phyloP scores from a whole-genome alignment of 2,797 vertebrate genomes.

The Todus mexicanus region DNA sequence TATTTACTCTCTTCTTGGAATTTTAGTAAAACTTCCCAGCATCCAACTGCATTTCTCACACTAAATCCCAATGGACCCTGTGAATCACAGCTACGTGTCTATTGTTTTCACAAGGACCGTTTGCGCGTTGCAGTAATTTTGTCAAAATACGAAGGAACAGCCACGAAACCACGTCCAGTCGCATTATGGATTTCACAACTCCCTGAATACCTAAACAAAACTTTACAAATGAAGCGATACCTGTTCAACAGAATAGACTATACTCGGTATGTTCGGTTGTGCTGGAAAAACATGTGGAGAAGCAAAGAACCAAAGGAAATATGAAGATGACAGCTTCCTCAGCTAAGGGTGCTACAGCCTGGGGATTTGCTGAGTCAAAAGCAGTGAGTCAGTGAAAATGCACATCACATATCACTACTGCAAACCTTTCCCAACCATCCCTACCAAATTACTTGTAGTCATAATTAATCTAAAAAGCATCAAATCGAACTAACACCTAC shows the following conservation, averaged over 20 bases:
- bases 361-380: neutral
- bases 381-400: neutral
- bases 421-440: slow-evolving; percentile 27
- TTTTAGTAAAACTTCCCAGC: neutral
- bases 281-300: neutral
- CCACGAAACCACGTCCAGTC: neutral
- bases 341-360: neutral
- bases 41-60: neutral
- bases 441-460: slow-evolving; percentile 48
- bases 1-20: neutral
- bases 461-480: slow-evolving; percentile 69
- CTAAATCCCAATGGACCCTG: neutral
- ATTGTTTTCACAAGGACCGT: neutral
- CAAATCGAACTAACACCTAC: slow-evolving; percentile 66
- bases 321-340: neutral
- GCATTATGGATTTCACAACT: neutral
- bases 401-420: slow-evolving; percentile 17
- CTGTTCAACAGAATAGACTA: neutral
- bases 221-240: neutral
- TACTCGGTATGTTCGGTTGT: neutral
- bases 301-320: neutral
- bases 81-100: neutral
- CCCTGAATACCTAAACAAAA: neutral
- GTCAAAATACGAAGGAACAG: neutral
- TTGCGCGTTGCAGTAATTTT: neutral